phyloP scores from a whole-genome alignment of 2,888 invertebrate genomes.

The Pseudoips prasinana region DNA sequence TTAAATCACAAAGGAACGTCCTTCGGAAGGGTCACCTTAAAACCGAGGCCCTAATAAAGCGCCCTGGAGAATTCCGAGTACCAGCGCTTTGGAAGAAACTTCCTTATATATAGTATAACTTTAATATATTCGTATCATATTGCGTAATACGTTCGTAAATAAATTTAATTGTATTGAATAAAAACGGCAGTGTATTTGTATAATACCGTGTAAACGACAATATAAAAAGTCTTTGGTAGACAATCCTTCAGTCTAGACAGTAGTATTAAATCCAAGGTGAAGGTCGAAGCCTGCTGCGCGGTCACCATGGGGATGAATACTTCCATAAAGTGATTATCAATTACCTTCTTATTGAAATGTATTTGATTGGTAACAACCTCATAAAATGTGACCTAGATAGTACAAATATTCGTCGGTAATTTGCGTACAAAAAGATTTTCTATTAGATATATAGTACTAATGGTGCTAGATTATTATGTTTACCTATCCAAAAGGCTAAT shows the following conservation, averaged over 20 bases:
- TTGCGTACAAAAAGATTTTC: too few species aligned
- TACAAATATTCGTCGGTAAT: too few species aligned
- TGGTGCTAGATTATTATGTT: not conserved
- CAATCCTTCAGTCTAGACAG: constrained; percentile 42
- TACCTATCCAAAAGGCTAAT: not conserved
- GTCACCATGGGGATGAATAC: constrained; percentile 53
- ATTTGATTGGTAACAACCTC: constrained; percentile 25
- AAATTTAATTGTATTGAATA: not conserved
- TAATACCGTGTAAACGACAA: constrained; percentile 6
- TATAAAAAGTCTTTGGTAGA: constrained; percentile 37
- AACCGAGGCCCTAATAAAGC: constrained; percentile 46
- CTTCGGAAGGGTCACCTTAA: constrained; percentile 62
- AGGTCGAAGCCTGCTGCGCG: constrained; percentile 46
- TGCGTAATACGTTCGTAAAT: constrained; percentile 16
- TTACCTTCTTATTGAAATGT: constrained; percentile 45
- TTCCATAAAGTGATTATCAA: constrained; percentile 40
- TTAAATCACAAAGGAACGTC: constrained; percentile 54
- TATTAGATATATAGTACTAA: not conserved
- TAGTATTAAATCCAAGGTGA: constrained; percentile 57
- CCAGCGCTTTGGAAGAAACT: constrained; percentile 14
- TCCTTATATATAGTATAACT: constrained; percentile 9
- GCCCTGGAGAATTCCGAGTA: constrained; percentile 48
- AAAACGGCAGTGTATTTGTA: constrained; percentile 26
- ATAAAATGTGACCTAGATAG: constrained; percentile 24
- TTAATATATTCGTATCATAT: constrained; percentile 29